Evolutionary conservation across 2,113 vertebrate species (phyloP).

Genomic region (Nematolebias whitei): DNA sequence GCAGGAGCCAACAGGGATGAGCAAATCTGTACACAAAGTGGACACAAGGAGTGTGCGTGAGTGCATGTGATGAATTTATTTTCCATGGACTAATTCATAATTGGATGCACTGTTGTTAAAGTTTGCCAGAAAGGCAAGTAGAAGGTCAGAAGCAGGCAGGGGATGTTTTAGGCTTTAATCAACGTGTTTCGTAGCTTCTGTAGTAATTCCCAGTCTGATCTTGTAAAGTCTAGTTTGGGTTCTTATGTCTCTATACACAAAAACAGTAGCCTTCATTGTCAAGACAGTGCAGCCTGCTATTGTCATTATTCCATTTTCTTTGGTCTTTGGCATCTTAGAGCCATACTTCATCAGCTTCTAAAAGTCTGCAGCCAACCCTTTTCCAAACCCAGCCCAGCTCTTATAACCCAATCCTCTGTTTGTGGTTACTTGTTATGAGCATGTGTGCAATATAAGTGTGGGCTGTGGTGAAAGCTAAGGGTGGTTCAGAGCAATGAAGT

Average conservation of each 20-base stretch:
- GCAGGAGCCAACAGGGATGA: constrained; percentile 81
- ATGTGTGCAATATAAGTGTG: constrained; percentile 23
- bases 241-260: constrained; percentile 44
- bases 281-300: constrained; percentile 67
- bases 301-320: constrained; percentile 73
- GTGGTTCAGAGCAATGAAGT: constrained; percentile 47
- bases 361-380: constrained; percentile 51
- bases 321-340: constrained; percentile 45
- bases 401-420: constrained; percentile 60
- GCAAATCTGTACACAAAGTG: constrained; percentile 72
- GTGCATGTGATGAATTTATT: constrained; percentile 31
- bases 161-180: constrained; percentile 40
- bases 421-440: constrained; percentile 60
- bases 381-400: constrained; percentile 54
- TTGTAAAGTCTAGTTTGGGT: constrained; percentile 57
- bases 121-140: constrained; percentile 20
- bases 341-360: constrained; percentile 54
- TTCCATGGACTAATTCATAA: constrained; percentile 37
- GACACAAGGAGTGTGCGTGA: constrained; percentile 44
- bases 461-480: constrained; percentile 33
- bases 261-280: constrained; percentile 24
- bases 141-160: constrained; percentile 1
- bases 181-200: constrained; percentile 42
- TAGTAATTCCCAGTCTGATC: constrained; percentile 38
- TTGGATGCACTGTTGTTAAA: constrained; percentile 25